Evolutionary conservation across 2,888 invertebrate genomes (phyloP), one percentile per base, ranked within the genome.

Genomic region (Helicoverpa assulta): DNA sequence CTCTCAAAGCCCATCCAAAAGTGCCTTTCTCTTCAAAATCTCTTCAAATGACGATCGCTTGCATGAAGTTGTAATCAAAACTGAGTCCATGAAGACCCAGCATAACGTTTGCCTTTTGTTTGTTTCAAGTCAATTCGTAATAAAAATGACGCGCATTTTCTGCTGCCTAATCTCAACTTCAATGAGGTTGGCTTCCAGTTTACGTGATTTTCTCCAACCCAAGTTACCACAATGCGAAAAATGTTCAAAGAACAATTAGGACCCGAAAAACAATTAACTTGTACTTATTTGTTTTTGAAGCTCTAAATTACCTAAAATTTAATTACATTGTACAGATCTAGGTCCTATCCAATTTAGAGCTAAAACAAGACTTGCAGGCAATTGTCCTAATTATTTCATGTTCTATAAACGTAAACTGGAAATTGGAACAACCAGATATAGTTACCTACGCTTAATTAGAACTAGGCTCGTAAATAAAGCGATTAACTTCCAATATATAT

Each of bases 351-450:
- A 53, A n/a, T 21, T 29, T 14, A 6, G 43, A 64, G n/a, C 21
- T 57, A 33, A 33, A 67, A 21, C 21, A 37, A 50, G 62, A 37
- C 33, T 10, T 54, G 51, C 21, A 57, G 57, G 53, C 57, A 58
- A 69, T 65, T 54, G 43, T 64, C 37, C 37, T 69, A 69, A 69
- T 69, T 69, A 58, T 53, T 58, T 58, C 10, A 59, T 12, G 54
- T 51, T 54, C 68, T n/a, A 67, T n/a, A 59, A 40, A 40, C 40
- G 12, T 55, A n/a, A 40, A 18, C 50, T n/a, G 50, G 10, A 29
- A 59, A 72, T 64, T 43, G 18, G 65, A 55, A 50, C 33, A 18
- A 3, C 18, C 16, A 50, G 21, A 37, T 26, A 40, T 12, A 47
- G 2, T 2, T 2, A n/a, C n/a, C n/a, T n/a, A 2, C 5, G 18